Conservation (phyloP, 2,888 invertebrate species). For the Magallana nippona region DNA sequence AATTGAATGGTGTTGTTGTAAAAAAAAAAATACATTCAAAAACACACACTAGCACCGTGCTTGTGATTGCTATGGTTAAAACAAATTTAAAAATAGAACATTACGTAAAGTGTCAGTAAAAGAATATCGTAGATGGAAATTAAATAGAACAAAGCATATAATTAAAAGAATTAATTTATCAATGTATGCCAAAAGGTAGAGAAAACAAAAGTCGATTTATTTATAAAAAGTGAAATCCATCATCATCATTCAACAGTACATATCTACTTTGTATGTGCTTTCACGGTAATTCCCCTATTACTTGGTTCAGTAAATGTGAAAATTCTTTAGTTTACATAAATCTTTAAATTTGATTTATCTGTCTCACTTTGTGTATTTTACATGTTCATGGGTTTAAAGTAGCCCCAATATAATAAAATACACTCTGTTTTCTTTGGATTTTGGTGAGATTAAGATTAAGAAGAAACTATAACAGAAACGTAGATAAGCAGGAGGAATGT, state of each 20-base stretch:
- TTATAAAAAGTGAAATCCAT: neutral
- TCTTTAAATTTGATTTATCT: neutral
- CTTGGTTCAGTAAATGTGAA: neutral
- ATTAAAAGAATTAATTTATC: neutral
- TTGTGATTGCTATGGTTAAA: no score
- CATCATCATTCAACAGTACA: neutral
- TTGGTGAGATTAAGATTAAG: neutral
- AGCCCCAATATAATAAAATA: neutral
- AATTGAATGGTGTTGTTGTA: no score
- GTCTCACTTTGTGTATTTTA: neutral
- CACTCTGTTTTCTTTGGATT: conserved; percentile 2
- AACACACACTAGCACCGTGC: no score
- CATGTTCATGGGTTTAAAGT: neutral
- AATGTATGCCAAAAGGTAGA: neutral
- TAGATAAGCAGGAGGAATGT: neutral
- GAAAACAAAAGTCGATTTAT: neutral
- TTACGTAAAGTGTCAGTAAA: no score
- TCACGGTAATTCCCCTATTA: neutral
- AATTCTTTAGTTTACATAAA: no score
- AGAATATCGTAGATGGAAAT: no score
- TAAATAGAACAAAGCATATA: neutral
- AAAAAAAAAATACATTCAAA: no score
- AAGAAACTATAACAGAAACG: neutral
- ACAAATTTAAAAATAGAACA: no score
- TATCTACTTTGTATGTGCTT: neutral